Percentiles rank a stretch among this genome's conserved stretches.
Conservation (phyloP, 2,888 invertebrate genomes). For the Eupithecia centaureata region DNA sequence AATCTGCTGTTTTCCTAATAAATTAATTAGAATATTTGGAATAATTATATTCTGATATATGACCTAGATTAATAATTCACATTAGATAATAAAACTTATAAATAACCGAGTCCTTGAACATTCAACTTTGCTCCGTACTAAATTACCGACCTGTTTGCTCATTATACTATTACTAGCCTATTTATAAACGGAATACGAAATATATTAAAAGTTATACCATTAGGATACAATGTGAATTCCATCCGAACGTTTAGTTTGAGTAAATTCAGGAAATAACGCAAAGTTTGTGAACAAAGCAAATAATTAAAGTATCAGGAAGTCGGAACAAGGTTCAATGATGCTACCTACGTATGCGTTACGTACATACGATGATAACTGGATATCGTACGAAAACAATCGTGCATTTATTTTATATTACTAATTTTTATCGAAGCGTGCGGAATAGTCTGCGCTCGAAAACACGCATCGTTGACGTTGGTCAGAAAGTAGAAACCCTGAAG, state of each 20-base stretch:
- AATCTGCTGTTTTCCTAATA: not conserved
- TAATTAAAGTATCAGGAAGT: slow-evolving; percentile 39
- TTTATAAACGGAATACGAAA: slow-evolving; percentile 15
- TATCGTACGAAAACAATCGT: not conserved
- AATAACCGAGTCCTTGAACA: slow-evolving; percentile 51
- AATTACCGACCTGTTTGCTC: slow-evolving; percentile 42
- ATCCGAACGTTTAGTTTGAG: slow-evolving; percentile 11
- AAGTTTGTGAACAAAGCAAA: slow-evolving; percentile 41
- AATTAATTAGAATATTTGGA: not conserved
- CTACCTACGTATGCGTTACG: slow-evolving; percentile 22
- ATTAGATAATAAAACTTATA: slow-evolving; percentile 43
- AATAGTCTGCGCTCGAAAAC: too few species aligned
- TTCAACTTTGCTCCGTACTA: slow-evolving; percentile 53
- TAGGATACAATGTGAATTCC: slow-evolving; percentile 7
- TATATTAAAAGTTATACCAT: slow-evolving; percentile 11
- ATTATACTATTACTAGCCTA: slow-evolving; percentile 17
- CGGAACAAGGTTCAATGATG: slow-evolving; percentile 39
- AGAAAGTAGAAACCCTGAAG: too few species aligned
- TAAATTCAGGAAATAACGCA: slow-evolving; percentile 31
- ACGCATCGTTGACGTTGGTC: too few species aligned
- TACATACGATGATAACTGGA: slow-evolving; percentile 3
- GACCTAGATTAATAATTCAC: slow-evolving; percentile 40
- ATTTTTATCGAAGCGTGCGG: too few species aligned
- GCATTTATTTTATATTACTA: not conserved
- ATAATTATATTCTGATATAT: slow-evolving; percentile 9